Percentiles rank a stretch among this genome's conserved stretches.
Evolutionary conservation across 1,140 invertebrate species (phyloP).

Genomic region (Stegodyphus dumicola): DNA sequence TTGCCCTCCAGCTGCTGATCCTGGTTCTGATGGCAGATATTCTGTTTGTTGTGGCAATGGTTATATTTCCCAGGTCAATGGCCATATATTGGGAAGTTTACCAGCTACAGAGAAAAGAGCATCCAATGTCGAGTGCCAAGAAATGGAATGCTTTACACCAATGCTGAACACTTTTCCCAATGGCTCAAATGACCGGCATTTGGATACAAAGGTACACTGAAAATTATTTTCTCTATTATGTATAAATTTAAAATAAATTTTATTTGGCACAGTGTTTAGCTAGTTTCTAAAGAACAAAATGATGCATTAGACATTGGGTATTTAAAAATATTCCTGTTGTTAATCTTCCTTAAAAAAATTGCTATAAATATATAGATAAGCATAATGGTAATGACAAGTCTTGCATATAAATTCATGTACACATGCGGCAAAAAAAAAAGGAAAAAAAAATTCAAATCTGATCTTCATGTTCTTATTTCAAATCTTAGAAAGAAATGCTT

Average conservation of each 20-base stretch:
- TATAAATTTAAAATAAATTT: neutral
- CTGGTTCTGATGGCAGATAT: slow-evolving; percentile 66
- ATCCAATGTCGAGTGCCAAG: slow-evolving; percentile 64
- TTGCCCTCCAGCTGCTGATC: slow-evolving; percentile 66
- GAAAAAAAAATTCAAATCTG: too few relatives aligned
- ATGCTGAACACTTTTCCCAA: slow-evolving; percentile 65
- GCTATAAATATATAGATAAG: too few relatives aligned
- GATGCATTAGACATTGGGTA: too few relatives aligned
- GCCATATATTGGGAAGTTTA: slow-evolving; percentile 60
- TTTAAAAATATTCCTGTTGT: too few relatives aligned
- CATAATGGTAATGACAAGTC: too few relatives aligned
- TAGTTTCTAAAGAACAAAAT: too few relatives aligned
- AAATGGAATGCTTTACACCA: slow-evolving; percentile 68
- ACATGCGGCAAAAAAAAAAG: too few relatives aligned
- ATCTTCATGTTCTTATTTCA: too few relatives aligned
- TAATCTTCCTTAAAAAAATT: too few relatives aligned
- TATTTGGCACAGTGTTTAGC: neutral
- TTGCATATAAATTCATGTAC: too few relatives aligned
- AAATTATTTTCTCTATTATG: neutral
- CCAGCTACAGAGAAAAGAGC: slow-evolving; percentile 29
- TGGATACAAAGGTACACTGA: slow-evolving; percentile 70
- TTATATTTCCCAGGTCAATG: slow-evolving; percentile 61
- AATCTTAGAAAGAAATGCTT: too few relatives aligned
- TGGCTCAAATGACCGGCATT: slow-evolving; percentile 64
- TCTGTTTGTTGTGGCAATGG: slow-evolving; percentile 64